Evolutionary conservation across 2,888 invertebrate species (phyloP).

Genomic region (Eudasyphora cyanicolor): DNA sequence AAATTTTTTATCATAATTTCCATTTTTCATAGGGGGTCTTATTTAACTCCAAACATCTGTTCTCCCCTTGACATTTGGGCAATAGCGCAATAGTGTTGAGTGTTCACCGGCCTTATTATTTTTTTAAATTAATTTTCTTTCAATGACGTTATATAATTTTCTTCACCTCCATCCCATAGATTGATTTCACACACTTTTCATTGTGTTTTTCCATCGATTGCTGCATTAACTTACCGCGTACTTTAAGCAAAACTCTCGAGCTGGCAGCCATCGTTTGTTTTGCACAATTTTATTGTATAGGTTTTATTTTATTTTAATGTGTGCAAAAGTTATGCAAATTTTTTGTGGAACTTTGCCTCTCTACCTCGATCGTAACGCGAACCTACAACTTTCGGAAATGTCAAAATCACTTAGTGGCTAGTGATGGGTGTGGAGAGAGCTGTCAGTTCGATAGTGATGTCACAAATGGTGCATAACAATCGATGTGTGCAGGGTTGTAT

Average conservation of each 20-base stretch:
- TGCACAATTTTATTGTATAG: conserved; percentile 66
- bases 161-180: conserved; percentile 8
- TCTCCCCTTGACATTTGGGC: neutral
- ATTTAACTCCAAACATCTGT: neutral
- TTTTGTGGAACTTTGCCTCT: conserved; percentile 66
- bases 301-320: conserved; percentile 38
- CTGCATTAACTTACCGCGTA: conserved; percentile 81
- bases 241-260: conserved; percentile 82
- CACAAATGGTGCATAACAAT: no score
- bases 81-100: neutral
- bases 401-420: conserved; percentile 34
- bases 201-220: conserved; percentile 72
- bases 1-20: neutral
- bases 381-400: conserved; percentile 27
- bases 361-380: conserved; percentile 64
- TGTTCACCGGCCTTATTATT: neutral
- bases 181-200: conserved; percentile 51
- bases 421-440: conserved; percentile 7
- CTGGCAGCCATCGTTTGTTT: conserved; percentile 82
- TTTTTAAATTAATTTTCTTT: conserved; percentile 4
- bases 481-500: conserved; percentile 17
- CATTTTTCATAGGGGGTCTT: neutral
- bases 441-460: conserved; percentile 15
- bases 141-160: conserved; percentile 56
- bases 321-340: conserved; percentile 58